A percentile compares a stretch with the other conserved stretches of the same genome.
Evolutionary conservation across 2,888 invertebrate species (phyloP).

Genomic region (Blastobasis adustella): DNA sequence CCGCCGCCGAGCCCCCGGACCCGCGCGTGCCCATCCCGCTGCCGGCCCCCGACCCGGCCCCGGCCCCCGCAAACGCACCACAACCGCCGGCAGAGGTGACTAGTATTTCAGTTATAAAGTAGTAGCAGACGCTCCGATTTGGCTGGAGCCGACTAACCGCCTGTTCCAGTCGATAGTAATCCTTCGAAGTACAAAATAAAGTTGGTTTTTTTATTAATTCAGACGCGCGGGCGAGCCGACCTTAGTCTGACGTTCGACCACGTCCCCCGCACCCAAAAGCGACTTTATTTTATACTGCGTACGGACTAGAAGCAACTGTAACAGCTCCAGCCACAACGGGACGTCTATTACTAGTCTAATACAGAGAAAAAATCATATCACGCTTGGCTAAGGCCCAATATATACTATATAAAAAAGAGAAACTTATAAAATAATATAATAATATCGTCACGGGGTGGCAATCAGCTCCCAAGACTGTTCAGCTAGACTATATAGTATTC

Average conservation of each 20-base stretch:
- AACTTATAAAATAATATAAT: no score
- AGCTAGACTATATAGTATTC: not conserved
- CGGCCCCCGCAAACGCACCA: not conserved
- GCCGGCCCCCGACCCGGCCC: not conserved
- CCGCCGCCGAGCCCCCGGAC: slow-evolving; percentile 1
- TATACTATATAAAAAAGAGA: not conserved
- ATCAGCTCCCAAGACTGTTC: not conserved
- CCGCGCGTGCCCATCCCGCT: not conserved
- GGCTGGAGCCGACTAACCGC: not conserved
- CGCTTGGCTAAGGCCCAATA: not conserved
- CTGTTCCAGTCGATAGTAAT: not conserved
- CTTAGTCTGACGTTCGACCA: no score
- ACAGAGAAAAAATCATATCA: no score
- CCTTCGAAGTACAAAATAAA: not conserved
- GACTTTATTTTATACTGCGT: no score
- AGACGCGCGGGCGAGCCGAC: no score
- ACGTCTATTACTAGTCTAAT: no score
- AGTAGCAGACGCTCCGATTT: not conserved
- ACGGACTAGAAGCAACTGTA: no score
- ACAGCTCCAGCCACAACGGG: no score
- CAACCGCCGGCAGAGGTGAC: not conserved
- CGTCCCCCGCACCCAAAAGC: no score
- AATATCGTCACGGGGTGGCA: not conserved
- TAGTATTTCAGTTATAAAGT: not conserved
- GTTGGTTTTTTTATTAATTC: no score